Percentiles rank a stretch among this genome's conserved stretches.
These are phyloP conservation scores for Dioctria linearis DNA, from an alignment of 2,888 invertebrate genomes.

Conservation along the genomic window DNA sequence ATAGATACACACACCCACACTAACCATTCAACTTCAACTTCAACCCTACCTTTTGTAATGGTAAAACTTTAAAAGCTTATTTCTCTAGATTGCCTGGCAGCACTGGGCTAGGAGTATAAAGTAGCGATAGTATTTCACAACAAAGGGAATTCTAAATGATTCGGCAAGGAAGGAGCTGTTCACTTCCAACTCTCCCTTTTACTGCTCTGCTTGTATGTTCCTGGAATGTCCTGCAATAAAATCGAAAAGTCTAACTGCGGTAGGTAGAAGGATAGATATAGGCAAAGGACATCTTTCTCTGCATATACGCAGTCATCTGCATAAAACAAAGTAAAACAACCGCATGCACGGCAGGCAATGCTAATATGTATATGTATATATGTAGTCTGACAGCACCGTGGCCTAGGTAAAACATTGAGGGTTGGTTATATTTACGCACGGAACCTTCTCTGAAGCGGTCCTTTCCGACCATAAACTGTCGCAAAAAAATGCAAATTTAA, in stretches of 20 bases:
- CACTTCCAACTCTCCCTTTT: background rate
- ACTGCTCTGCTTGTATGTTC: background rate
- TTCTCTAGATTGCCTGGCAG: no score
- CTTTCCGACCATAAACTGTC: background rate
- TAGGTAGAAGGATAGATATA: background rate
- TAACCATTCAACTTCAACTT: no score
- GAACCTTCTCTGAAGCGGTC: background rate
- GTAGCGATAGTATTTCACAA: background rate
- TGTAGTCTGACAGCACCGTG: background rate
- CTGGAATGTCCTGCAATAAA: slow-evolving; percentile 6
- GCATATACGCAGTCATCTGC: background rate
- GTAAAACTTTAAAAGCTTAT: no score
- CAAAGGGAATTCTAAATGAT: background rate
- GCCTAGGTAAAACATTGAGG: background rate
- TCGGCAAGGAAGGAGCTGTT: background rate
- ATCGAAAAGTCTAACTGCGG: slow-evolving; percentile 10
- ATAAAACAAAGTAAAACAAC: background rate
- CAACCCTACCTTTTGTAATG: no score
- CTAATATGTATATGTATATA: no score
- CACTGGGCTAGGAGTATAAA: no score
- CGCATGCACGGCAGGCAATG: no score
- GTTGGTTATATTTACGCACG: background rate
- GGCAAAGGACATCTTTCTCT: background rate
- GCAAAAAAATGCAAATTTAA: slow-evolving; percentile 12
- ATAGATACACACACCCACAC: no score